These are phyloP conservation scores for Xyrauchen texanus DNA, from an alignment of 2,113 vertebrate species.

Conservation along the genomic window DNA sequence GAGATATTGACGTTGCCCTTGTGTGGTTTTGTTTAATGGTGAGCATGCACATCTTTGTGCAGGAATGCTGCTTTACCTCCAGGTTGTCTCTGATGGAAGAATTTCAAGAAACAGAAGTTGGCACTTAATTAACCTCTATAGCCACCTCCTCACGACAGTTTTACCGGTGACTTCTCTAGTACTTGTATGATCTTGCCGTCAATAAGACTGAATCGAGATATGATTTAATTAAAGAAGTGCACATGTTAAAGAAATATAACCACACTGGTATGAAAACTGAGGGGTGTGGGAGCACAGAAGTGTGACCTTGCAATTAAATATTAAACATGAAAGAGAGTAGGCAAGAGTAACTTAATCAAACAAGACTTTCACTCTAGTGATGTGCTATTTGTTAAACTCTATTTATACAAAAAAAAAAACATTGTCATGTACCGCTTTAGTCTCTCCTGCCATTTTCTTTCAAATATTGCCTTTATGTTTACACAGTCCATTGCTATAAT, in stretches of 20 bases:
- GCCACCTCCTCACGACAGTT: constrained; percentile 74
- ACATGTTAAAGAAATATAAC: constrained; percentile 69
- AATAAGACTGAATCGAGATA: constrained; percentile 76
- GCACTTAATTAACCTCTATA: constrained; percentile 79
- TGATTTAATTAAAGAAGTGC: constrained; percentile 78
- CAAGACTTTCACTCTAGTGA: constrained; percentile 30
- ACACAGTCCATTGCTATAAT: neutral
- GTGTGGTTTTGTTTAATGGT: constrained; percentile 48
- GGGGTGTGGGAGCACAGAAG: constrained; percentile 57
- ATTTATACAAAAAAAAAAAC: constrained; percentile 35
- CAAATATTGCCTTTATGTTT: neutral
- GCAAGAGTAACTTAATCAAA: constrained; percentile 63
- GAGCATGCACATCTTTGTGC: neutral
- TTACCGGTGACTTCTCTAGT: constrained; percentile 69
- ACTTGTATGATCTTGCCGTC: constrained; percentile 79
- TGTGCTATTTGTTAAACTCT: constrained; percentile 50
- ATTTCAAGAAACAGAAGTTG: constrained; percentile 74
- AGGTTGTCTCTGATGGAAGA: constrained; percentile 66
- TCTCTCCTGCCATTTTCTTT: neutral
- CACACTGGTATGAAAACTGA: constrained; percentile 57
- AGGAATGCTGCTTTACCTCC: constrained; percentile 59
- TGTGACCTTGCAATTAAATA: constrained; percentile 66
- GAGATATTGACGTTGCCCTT: neutral
- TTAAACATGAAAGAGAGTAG: constrained; percentile 60
- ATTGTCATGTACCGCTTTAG: neutral